A percentile compares a stretch with the other conserved stretches of the same genome.
Conservation (phyloP, 2,888 invertebrate genomes). For the Andrena bicolor region DNA sequence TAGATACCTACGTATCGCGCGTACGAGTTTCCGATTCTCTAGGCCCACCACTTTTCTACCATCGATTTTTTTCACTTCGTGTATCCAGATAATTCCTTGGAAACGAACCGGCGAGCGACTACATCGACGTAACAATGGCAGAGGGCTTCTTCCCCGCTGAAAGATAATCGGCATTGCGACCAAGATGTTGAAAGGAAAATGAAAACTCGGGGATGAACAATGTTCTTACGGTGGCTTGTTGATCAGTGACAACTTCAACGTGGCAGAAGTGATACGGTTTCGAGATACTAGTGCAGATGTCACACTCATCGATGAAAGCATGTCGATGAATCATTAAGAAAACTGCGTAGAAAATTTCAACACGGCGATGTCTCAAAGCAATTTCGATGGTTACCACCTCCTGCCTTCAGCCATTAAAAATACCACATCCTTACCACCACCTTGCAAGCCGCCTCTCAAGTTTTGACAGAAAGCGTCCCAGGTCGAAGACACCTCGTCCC, state of each 20-base stretch:
- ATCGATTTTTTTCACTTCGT: neutral
- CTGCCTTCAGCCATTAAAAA: constrained; percentile 46
- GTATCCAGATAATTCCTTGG: neutral
- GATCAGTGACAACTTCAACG: neutral
- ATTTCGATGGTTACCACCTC: neutral
- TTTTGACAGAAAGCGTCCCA: constrained; percentile 68
- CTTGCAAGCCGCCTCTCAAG: constrained; percentile 64
- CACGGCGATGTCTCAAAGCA: neutral
- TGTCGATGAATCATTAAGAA: neutral
- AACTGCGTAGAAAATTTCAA: neutral
- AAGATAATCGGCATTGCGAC: neutral
- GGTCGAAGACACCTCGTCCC: constrained; percentile 71
- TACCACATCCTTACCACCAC: constrained; percentile 45
- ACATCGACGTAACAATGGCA: neutral
- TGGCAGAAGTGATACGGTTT: too few relatives aligned
- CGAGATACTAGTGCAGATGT: neutral
- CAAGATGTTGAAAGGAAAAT: too few relatives aligned
- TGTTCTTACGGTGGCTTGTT: too few relatives aligned
- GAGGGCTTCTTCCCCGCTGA: neutral
- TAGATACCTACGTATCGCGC: constrained; percentile 71
- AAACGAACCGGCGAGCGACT: neutral
- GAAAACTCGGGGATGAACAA: neutral
- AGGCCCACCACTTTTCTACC: constrained; percentile 43
- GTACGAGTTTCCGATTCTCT: constrained; percentile 63
- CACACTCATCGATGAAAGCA: neutral